Conservation (phyloP, 2,888 invertebrate species). For the Megalurothrips usitatus region DNA sequence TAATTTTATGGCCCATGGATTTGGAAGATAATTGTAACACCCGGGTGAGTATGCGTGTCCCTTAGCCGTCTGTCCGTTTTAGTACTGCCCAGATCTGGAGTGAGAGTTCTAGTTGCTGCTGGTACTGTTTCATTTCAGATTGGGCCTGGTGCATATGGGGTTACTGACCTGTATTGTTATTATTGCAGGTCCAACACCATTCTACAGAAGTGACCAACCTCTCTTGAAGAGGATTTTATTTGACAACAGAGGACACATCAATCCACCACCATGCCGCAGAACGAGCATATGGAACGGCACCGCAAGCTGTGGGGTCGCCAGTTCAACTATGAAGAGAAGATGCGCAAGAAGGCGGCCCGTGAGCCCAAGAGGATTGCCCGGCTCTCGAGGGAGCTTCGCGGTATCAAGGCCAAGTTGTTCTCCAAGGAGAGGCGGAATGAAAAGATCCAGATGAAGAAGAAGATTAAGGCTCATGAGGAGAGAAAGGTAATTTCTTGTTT, state of each 20-base stretch:
- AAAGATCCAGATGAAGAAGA: constrained; percentile 99
- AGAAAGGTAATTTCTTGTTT: constrained; percentile 49
- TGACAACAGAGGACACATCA: neutral
- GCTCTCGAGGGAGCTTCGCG: constrained; percentile 86
- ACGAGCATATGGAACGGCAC: constrained; percentile 98
- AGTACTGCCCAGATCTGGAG: constrained; percentile 21
- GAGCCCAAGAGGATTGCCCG: constrained; percentile 87
- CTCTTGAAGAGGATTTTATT: neutral
- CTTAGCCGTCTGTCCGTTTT: neutral
- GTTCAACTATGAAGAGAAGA: constrained; percentile 95
- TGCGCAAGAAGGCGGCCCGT: constrained; percentile 92
- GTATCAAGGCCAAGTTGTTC: constrained; percentile 95
- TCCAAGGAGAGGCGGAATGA: constrained; percentile 96
- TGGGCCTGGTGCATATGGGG: neutral
- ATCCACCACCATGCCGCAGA: constrained; percentile 80
- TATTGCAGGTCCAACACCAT: neutral
- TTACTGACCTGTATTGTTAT: neutral
- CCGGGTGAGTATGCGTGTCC: neutral
- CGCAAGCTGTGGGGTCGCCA: constrained; percentile 93
- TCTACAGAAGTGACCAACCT: neutral
- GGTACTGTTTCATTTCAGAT: constrained; percentile 21
- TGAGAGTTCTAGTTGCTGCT: constrained; percentile 10
- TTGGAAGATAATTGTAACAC: neutral
- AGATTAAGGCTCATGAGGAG: constrained; percentile 95
- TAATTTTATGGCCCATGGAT: neutral